Conservation (phyloP, 2,113 vertebrate genomes). For the Phyllostomus discolor region DNA sequence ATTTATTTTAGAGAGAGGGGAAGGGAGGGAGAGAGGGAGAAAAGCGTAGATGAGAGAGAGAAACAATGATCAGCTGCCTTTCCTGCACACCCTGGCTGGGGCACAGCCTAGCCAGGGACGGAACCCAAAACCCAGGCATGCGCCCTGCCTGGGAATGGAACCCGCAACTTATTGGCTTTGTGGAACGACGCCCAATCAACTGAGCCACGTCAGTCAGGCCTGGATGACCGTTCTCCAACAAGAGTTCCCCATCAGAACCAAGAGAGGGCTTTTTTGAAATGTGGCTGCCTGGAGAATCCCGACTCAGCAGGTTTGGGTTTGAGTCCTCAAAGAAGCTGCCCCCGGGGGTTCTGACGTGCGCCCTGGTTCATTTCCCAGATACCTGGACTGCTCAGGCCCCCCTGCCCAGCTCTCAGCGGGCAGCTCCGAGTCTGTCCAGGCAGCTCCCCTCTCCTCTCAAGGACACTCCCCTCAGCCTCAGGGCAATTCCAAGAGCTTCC, state of each 20-base stretch:
- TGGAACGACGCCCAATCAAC: no score
- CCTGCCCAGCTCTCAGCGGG: not conserved
- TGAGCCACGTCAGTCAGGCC: no score
- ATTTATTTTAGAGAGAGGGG: no score
- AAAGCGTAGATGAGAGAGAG: no score
- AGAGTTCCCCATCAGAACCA: not conserved
- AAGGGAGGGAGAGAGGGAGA: no score
- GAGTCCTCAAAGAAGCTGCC: not conserved
- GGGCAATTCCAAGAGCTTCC: not conserved
- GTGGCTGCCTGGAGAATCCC: not conserved
- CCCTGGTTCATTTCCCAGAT: not conserved
- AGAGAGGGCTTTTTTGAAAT: not conserved
- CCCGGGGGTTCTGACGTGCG: not conserved
- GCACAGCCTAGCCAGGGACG: no score
- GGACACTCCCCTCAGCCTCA: not conserved
- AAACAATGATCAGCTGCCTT: no score
- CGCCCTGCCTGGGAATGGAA: no score
- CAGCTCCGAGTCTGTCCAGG: not conserved
- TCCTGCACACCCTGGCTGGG: no score
- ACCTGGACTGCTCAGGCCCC: not conserved
- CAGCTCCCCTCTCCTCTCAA: not conserved
- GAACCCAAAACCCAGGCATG: no score
- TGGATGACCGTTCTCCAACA: not conserved
- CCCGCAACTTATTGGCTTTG: no score
- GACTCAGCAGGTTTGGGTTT: not conserved